A percentile compares a stretch with the other conserved stretches of the same genome.
Evolutionary conservation across 1,140 invertebrate species (phyloP).

Genomic region (Camponotus vicinus): DNA sequence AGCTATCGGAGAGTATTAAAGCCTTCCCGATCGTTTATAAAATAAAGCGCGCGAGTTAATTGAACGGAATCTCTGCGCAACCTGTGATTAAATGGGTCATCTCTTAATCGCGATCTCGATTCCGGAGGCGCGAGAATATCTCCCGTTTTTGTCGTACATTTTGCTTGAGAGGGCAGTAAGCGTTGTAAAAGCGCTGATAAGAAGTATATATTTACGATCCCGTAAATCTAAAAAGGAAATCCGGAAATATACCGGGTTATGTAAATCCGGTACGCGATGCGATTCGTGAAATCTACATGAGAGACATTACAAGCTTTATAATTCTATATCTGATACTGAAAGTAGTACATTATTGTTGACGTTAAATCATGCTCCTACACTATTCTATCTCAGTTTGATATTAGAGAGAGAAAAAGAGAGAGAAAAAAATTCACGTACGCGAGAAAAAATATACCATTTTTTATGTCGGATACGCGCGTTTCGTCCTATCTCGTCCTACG

Average conservation of each 20-base stretch:
- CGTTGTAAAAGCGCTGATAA: constrained; percentile 36
- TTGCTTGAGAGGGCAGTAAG: neutral
- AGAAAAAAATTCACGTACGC: neutral
- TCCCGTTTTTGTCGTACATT: constrained; percentile 23
- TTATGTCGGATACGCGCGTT: constrained; percentile 13
- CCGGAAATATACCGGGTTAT: neutral
- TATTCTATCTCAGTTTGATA: neutral
- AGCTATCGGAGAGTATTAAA: neutral
- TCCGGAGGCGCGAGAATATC: constrained; percentile 11
- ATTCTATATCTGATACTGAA: constrained; percentile 24
- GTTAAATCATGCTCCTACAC: constrained; percentile 20
- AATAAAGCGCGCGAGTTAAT: constrained; percentile 22
- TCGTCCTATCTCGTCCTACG: constrained; percentile 17
- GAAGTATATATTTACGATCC: constrained; percentile 30
- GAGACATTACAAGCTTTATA: constrained; percentile 27
- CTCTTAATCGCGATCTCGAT: constrained; percentile 46
- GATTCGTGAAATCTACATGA: constrained; percentile 6
- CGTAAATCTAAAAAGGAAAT: constrained; percentile 39
- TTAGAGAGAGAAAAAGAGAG: constrained; percentile 29
- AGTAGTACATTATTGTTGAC: constrained; percentile 31
- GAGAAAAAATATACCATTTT: constrained; percentile 26
- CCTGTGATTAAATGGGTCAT: constrained; percentile 34
- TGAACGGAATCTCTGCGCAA: constrained; percentile 35
- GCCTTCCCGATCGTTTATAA: neutral
- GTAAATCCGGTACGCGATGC: constrained; percentile 10